Percentiles rank a stretch among this genome's conserved stretches.
These are phyloP conservation scores for Platichthys flesus DNA, from an alignment of 2,113 vertebrate species.

Conservation along the genomic window DNA sequence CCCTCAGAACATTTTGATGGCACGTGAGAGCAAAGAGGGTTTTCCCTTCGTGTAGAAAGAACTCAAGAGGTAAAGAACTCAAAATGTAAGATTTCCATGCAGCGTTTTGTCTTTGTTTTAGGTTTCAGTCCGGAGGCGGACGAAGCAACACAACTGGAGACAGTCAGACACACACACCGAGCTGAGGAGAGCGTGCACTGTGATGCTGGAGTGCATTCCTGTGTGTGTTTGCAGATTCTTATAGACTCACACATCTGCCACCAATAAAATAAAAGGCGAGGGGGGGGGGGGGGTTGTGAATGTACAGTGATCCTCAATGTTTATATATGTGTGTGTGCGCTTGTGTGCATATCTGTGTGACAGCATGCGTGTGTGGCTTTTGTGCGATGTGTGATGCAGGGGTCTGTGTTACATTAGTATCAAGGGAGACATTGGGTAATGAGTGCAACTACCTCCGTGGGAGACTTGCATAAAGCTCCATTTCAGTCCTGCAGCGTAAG, in stretches of 20 bases:
- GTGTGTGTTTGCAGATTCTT: conserved; percentile 62
- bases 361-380: conserved; percentile 55
- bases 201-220: conserved; percentile 44
- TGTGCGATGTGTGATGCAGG: conserved; percentile 33
- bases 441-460: conserved; percentile 86
- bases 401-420: conserved; percentile 73
- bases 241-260: conserved; percentile 68
- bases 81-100: no score
- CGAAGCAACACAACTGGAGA: conserved; percentile 30
- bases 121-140: conserved; percentile 25
- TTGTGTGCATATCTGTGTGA: conserved; percentile 52
- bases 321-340: conserved; percentile 38
- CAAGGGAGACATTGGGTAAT: conserved; percentile 69
- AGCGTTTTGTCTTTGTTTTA: conserved; percentile 38
- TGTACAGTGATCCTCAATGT: conserved; percentile 48
- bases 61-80: no score
- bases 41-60: no score
- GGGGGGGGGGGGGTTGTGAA: conserved; percentile 19
- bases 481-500: conserved; percentile 85
- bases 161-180: conserved; percentile 33
- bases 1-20: no score
- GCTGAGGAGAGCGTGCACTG: conserved; percentile 5
- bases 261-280: conserved; percentile 58
- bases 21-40: neutral
- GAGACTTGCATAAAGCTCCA: conserved; percentile 89